Evolutionary conservation across 1,140 invertebrate species (phyloP).

Genomic region (Liolophura sinensis): DNA sequence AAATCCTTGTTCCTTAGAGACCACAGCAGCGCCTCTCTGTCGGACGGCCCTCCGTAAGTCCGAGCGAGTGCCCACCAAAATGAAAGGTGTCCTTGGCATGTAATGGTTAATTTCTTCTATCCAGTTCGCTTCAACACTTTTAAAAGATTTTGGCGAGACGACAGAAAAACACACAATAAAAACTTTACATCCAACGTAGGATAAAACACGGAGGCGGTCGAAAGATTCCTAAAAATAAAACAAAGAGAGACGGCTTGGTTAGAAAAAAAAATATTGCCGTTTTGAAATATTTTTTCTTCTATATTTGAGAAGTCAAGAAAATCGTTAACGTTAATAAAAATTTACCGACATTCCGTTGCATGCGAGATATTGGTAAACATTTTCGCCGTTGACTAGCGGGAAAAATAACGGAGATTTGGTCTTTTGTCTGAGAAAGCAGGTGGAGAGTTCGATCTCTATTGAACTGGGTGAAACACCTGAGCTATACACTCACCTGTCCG

Average conservation of each 20-base stretch:
- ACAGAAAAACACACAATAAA: slow-evolving; percentile 99
- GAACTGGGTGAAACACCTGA: slow-evolving; percentile 3
- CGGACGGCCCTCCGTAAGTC: slow-evolving; percentile 24
- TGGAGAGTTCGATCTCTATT: slow-evolving; percentile 82
- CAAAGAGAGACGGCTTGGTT: neutral
- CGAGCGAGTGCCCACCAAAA: slow-evolving; percentile 69
- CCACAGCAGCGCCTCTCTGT: slow-evolving; percentile 31
- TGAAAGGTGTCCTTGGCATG: slow-evolving; percentile 80
- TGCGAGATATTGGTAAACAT: no score
- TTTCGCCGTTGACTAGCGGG: no score
- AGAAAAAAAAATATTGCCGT: no score
- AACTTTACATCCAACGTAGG: slow-evolving; percentile 97
- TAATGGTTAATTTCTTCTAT: slow-evolving; percentile 64
- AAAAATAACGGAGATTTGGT: no score
- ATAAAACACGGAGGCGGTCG: slow-evolving; percentile 87
- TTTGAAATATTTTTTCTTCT: no score
- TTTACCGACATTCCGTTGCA: no score
- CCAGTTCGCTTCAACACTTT: slow-evolving; percentile 92
- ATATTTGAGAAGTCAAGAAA: no score
- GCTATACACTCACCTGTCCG: slow-evolving; percentile 34
- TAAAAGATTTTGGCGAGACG: slow-evolving; percentile 94
- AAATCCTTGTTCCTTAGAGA: slow-evolving; percentile 75
- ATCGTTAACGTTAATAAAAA: no score
- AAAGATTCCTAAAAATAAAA: slow-evolving; percentile 77
- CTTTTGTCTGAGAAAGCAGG: slow-evolving; percentile 67